Conservation (phyloP, 2,888 invertebrate species). For the Autographa gamma region DNA sequence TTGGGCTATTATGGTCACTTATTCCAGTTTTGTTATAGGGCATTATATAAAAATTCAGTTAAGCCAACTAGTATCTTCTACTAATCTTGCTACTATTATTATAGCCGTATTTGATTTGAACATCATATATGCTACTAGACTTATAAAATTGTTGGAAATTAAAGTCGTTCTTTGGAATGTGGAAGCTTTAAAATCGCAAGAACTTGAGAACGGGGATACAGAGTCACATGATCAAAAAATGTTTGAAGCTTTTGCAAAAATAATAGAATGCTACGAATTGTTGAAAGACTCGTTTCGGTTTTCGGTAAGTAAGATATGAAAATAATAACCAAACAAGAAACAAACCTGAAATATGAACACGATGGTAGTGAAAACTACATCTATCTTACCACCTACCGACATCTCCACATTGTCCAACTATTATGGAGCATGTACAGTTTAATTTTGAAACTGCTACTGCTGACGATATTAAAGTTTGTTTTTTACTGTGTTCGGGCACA, state of each 20-base stretch:
- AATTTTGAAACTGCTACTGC: too few relatives aligned
- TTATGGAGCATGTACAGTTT: too few relatives aligned
- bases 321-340: too few relatives aligned
- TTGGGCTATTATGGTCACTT: conserved; percentile 12
- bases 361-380: too few relatives aligned
- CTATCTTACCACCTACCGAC: too few relatives aligned
- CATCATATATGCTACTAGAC: conserved; percentile 11
- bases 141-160: conserved; percentile 16
- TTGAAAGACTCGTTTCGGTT: conserved; percentile 17
- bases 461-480: too few relatives aligned
- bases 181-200: background rate
- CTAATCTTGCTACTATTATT: background rate
- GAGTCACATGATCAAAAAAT: background rate
- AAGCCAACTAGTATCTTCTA: background rate
- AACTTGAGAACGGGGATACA: background rate
- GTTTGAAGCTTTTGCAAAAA: conserved; percentile 26
- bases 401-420: too few relatives aligned
- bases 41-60: too few relatives aligned
- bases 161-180: conserved; percentile 30
- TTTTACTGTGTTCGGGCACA: too few relatives aligned
- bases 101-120: conserved; percentile 21
- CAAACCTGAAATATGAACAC: too few relatives aligned
- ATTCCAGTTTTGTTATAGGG: background rate
- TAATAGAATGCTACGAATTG: conserved; percentile 25
- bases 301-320: conserved; percentile 26